Conservation (phyloP, 1,140 invertebrate species). For the Heliconius hewitsoni region DNA sequence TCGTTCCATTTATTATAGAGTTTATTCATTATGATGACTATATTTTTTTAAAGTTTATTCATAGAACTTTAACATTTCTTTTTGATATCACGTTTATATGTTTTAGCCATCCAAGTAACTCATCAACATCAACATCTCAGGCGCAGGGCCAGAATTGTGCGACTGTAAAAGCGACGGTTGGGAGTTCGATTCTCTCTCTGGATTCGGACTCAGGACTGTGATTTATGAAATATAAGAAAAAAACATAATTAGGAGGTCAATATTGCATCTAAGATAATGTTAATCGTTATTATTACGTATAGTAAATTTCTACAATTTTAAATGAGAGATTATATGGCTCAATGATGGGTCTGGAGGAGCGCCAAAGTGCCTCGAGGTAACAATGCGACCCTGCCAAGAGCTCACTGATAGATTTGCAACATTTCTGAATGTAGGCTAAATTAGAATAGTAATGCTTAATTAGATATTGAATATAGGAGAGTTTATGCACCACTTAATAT, state of each 20-base stretch:
- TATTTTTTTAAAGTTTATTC: too few species aligned
- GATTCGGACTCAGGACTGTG: too few species aligned
- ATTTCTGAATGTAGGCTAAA: conserved; percentile 19
- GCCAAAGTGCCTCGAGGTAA: conserved; percentile 20
- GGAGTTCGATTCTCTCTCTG: too few species aligned
- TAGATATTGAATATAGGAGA: neutral
- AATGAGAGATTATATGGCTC: conserved; percentile 24
- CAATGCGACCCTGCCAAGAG: conserved; percentile 26
- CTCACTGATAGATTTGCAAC: conserved; percentile 21
- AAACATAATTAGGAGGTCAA: neutral
- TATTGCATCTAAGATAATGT: neutral
- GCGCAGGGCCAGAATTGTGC: too few species aligned
- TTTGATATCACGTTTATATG: too few species aligned
- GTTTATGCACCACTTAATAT: neutral
- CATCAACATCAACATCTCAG: too few species aligned
- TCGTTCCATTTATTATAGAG: too few species aligned
- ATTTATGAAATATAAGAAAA: too few species aligned
- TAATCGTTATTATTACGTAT: neutral
- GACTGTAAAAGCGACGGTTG: too few species aligned
- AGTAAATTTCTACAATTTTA: conserved; percentile 2
- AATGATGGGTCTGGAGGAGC: conserved; percentile 20
- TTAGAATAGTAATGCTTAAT: neutral
- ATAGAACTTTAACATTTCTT: too few species aligned
- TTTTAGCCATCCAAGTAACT: too few species aligned
- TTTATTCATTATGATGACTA: too few species aligned